phyloP scores from a whole-genome alignment of 2,113 vertebrate species.

The Pseudorhombus dupliciocellatus region DNA sequence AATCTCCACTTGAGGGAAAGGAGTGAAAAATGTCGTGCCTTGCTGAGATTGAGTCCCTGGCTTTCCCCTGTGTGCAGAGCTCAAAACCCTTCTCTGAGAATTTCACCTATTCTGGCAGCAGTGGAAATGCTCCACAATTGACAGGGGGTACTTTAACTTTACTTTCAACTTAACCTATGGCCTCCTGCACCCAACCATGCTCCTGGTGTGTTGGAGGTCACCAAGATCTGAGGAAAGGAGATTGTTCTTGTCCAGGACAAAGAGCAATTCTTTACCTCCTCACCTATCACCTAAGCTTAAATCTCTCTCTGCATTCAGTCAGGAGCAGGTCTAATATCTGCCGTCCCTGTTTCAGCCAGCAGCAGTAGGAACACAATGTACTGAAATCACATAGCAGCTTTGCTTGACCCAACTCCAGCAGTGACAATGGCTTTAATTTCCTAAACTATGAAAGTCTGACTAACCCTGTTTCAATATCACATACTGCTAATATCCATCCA shows the following conservation, averaged over 20 bases:
- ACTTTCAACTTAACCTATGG: not conserved
- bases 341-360: too few relatives aligned
- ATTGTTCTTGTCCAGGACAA: not conserved
- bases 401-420: not conserved
- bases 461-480: not conserved
- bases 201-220: not conserved
- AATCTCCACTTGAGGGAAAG: conserved; percentile 4
- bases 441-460: not conserved
- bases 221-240: not conserved
- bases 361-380: too few relatives aligned
- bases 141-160: not conserved
- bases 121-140: not conserved
- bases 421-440: not conserved
- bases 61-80: not conserved
- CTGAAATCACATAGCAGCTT: not conserved
- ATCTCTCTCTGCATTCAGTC: not conserved
- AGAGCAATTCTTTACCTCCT: not conserved
- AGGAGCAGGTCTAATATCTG: not conserved
- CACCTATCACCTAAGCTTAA: not conserved
- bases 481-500: not conserved
- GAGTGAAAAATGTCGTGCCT: not conserved
- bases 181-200: not conserved
- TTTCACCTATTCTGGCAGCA: not conserved
- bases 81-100: not conserved
- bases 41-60: not conserved